These are phyloP conservation scores for Machimus atricapillus DNA, from an alignment of 2,888 invertebrate species.

Conservation along the genomic window DNA sequence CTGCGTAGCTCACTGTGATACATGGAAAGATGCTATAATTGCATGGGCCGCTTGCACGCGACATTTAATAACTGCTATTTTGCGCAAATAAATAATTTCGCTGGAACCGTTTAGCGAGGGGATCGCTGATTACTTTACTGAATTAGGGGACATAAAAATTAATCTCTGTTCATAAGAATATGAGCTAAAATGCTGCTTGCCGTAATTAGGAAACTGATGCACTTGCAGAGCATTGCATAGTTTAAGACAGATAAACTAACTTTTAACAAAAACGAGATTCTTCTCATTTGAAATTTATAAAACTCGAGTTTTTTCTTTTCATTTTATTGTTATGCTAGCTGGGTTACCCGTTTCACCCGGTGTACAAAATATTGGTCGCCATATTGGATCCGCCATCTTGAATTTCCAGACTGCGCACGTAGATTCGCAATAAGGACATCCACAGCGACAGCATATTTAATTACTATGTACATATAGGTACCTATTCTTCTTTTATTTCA, in stretches of 20 bases:
- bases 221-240: neutral
- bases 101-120: neutral
- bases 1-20: neutral
- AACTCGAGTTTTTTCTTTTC: too few relatives aligned
- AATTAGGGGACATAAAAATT: neutral
- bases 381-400: too few relatives aligned
- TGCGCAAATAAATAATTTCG: slow-evolving; percentile 13
- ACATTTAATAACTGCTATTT: slow-evolving; percentile 29
- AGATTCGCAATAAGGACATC: too few relatives aligned
- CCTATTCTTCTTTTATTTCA: too few relatives aligned
- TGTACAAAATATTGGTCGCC: too few relatives aligned
- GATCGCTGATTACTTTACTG: neutral
- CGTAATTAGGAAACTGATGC: neutral
- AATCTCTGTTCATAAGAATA: neutral
- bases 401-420: too few relatives aligned
- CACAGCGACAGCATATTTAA: too few relatives aligned
- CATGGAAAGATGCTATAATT: slow-evolving; percentile 20
- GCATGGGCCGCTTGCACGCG: slow-evolving; percentile 17
- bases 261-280: neutral
- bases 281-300: neutral
- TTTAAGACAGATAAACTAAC: neutral
- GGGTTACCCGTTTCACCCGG: too few relatives aligned
- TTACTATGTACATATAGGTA: too few relatives aligned
- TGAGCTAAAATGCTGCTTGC: neutral
- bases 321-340: too few relatives aligned